phyloP scores from a whole-genome alignment of 2,113 vertebrate species.

The Anguilla japonica region DNA sequence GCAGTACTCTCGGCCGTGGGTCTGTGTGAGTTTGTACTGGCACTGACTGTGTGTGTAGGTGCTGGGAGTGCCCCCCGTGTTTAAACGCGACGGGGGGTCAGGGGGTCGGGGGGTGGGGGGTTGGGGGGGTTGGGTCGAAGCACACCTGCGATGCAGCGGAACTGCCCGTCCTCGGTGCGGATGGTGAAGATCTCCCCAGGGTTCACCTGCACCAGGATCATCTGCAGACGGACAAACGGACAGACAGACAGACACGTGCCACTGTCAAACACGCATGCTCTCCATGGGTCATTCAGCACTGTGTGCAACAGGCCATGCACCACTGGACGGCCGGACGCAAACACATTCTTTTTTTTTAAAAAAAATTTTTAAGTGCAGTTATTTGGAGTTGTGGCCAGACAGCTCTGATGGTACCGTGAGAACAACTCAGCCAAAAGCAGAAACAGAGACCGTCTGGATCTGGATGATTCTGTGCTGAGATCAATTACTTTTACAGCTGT shows the following conservation, averaged over 20 bases:
- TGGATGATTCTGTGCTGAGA: no score
- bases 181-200: slow-evolving; percentile 80
- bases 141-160: slow-evolving; percentile 80
- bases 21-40: no score
- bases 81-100: background rate
- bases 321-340: background rate
- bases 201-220: slow-evolving; percentile 80
- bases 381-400: background rate
- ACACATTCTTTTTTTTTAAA: no score
- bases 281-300: background rate
- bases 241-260: background rate
- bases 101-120: no score
- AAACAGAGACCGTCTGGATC: no score
- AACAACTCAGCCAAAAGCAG: background rate
- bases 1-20: no score
- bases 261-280: background rate
- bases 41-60: no score
- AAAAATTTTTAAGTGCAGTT: background rate
- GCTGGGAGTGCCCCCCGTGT: background rate
- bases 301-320: background rate
- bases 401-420: background rate
- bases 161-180: slow-evolving; percentile 76
- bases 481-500: no score
- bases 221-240: slow-evolving; percentile 49
- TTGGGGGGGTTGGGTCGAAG: background rate